Conservation (phyloP, 2,888 invertebrate species). For the Eumerus sabulonum region DNA sequence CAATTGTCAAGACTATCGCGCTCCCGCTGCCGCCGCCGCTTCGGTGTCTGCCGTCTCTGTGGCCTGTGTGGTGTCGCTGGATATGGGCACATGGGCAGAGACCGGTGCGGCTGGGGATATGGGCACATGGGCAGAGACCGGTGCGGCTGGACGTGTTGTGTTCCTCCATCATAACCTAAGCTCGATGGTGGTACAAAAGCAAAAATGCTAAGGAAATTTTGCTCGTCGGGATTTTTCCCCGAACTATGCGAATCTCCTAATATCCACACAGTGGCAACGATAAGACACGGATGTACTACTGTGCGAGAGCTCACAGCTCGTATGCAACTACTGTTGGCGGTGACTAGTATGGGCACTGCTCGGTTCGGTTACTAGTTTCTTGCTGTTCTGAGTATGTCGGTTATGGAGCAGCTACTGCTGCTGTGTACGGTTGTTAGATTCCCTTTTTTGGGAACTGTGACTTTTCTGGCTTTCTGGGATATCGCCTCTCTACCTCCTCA, state of each 20-base stretch:
- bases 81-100: constrained; percentile 50
- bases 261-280: constrained; percentile 53
- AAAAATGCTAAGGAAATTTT: constrained; percentile 44
- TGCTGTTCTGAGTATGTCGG: constrained; percentile 36
- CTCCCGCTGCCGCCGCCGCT: too few relatives aligned
- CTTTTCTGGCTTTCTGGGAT: constrained; percentile 61
- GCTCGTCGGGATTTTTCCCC: constrained; percentile 49
- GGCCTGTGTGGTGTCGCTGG: constrained; percentile 5
- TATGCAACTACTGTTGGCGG: constrained; percentile 38
- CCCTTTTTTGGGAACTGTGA: constrained; percentile 69
- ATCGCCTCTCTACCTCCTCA: constrained; percentile 31
- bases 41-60: neutral
- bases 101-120: constrained; percentile 59
- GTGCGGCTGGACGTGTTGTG: constrained; percentile 46
- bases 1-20: constrained; percentile 35
- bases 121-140: constrained; percentile 60
- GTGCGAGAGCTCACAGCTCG: constrained; percentile 31
- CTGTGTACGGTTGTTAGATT: constrained; percentile 53
- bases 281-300: constrained; percentile 55
- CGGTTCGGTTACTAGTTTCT: constrained; percentile 16
- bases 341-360: constrained; percentile 29
- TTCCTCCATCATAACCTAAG: constrained; percentile 40
- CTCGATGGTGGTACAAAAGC: constrained; percentile 30
- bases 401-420: constrained; percentile 28
- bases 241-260: constrained; percentile 67